phyloP scores from a whole-genome alignment of 2,797 vertebrate species.

The Paramormyrops hopkinsi region DNA sequence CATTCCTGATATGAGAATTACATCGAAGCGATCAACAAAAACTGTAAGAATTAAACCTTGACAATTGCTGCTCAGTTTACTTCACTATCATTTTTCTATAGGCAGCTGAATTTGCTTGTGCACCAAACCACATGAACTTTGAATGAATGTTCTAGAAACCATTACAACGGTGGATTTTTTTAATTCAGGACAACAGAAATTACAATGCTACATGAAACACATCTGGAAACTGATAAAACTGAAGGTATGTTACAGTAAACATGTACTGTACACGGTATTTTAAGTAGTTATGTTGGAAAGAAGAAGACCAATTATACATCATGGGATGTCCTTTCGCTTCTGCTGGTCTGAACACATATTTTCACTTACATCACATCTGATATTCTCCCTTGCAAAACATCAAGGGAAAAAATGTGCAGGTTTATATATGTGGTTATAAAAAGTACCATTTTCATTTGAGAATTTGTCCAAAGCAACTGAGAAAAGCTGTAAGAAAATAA shows the following conservation, averaged over 20 bases:
- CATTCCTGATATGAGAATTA: background rate
- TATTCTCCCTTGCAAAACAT: background rate
- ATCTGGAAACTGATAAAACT: background rate
- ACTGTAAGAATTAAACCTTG: background rate
- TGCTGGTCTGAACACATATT: background rate
- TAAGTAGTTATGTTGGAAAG: background rate
- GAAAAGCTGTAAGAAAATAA: background rate
- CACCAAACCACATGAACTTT: background rate
- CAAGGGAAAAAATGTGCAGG: background rate
- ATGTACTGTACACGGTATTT: background rate
- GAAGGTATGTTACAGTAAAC: background rate
- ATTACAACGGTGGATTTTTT: background rate
- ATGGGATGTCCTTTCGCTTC: background rate
- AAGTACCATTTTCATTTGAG: background rate
- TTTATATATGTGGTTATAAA: background rate
- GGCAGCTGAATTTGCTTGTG: background rate
- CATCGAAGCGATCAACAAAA: background rate
- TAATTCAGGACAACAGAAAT: background rate
- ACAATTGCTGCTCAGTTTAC: background rate
- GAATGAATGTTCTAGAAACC: background rate
- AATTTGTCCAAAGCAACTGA: background rate
- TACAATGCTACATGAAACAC: background rate
- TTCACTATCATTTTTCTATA: background rate
- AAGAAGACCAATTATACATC: background rate
- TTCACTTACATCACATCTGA: background rate